Evolutionary conservation across 2,888 invertebrate species (phyloP).

Genomic region (Pristionchus japonicus): DNA sequence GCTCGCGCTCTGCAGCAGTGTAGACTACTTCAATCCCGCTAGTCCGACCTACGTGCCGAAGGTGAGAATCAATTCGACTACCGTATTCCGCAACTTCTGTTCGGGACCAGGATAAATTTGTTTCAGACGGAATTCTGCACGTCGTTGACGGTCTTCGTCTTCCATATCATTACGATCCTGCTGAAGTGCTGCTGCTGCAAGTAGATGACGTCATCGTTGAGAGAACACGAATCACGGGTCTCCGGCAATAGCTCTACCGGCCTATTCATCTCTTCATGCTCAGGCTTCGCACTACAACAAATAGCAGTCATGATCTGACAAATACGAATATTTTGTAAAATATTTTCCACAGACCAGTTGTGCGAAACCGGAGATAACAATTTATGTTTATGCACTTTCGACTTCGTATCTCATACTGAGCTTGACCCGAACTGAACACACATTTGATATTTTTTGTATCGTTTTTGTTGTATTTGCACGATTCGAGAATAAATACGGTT

Average conservation of each 20-base stretch:
- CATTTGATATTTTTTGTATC: not conserved
- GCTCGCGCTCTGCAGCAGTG: conserved; percentile 18
- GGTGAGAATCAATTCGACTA: conserved; percentile 33
- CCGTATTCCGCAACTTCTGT: not conserved
- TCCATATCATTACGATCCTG: conserved; percentile 29
- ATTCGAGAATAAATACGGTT: conserved; percentile 31
- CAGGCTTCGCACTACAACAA: no score
- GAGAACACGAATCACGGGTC: no score
- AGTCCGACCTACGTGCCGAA: conserved; percentile 28
- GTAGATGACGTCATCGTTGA: no score
- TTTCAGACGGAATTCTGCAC: conserved; percentile 37
- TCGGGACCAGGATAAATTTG: not conserved
- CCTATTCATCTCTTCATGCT: no score
- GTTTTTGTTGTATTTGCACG: not conserved
- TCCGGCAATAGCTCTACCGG: no score
- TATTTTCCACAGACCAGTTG: not conserved
- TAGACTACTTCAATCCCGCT: not conserved
- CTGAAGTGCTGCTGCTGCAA: conserved; percentile 45
- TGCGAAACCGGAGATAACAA: no score
- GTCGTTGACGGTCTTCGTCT: conserved; percentile 23
- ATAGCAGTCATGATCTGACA: no score
- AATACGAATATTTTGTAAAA: no score
- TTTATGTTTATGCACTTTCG: no score
- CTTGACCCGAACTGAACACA: not conserved
- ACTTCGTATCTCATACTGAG: conserved; percentile 15